Conservation (phyloP, 2,797 vertebrate genomes). For the Gymnothorax javanicus region DNA sequence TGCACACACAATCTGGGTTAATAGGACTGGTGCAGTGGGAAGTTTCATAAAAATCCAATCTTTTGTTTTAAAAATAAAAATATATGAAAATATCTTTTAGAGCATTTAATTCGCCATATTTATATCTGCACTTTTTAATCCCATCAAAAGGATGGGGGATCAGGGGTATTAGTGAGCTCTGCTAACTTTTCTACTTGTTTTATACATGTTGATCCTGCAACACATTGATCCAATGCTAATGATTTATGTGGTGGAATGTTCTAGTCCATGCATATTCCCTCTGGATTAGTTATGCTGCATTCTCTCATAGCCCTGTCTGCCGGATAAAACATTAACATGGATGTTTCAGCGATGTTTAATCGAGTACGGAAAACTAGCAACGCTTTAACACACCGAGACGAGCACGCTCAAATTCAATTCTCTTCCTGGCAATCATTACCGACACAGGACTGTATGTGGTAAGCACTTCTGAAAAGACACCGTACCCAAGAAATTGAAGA, state of each 20-base stretch:
- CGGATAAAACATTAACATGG: neutral
- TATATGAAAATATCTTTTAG: no score
- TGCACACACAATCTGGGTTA: no score
- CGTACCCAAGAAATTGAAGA: neutral
- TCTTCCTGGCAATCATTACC: neutral
- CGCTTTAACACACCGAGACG: neutral
- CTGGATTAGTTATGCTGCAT: neutral
- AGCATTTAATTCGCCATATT: no score
- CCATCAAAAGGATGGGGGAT: no score
- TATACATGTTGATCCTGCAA: neutral
- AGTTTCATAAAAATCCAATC: no score
- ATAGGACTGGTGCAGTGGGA: no score
- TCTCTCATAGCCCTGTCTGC: neutral
- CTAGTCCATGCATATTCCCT: neutral
- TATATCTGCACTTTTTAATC: no score
- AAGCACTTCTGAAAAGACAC: neutral
- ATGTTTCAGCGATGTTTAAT: neutral
- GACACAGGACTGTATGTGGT: neutral
- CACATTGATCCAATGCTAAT: neutral
- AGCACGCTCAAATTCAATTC: neutral
- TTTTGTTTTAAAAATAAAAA: no score
- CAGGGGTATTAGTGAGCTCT: no score
- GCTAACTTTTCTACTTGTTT: neutral
- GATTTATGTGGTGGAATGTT: neutral
- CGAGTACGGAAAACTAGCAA: neutral